Conservation (phyloP, 1,140 invertebrate species). For the Bombus difficillimus region DNA sequence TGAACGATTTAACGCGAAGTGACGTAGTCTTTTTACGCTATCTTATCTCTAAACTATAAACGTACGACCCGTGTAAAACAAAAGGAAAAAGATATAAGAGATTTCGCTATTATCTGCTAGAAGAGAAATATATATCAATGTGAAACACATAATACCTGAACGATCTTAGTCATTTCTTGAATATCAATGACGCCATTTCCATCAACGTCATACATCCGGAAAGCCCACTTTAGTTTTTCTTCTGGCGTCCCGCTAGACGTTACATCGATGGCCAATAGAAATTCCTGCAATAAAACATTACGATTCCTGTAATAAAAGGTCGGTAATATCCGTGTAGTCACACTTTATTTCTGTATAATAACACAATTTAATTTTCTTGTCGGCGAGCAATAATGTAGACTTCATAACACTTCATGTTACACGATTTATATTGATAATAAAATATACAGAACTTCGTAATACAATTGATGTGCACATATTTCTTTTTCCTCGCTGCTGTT, state of each 20-base stretch:
- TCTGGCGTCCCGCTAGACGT: slow-evolving; percentile 98
- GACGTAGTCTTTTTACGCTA: not conserved
- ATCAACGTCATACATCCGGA: slow-evolving; percentile 99
- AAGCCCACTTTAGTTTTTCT: slow-evolving; percentile 99
- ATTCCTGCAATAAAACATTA: slow-evolving; percentile 89
- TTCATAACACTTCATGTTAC: not conserved
- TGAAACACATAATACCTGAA: slow-evolving; percentile 86
- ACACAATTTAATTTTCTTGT: not conserved
- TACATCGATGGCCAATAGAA: slow-evolving; percentile 98
- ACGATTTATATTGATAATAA: not conserved
- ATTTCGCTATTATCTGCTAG: not conserved
- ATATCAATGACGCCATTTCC: slow-evolving; percentile 99
- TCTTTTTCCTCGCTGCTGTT: too few species aligned
- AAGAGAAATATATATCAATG: not conserved
- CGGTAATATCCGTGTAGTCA: not conserved
- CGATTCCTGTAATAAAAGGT: not conserved
- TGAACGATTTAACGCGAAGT: too few species aligned
- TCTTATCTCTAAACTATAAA: not conserved
- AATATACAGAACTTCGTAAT: not conserved
- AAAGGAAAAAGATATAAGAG: not conserved
- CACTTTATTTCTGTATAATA: not conserved
- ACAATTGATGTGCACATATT: not conserved
- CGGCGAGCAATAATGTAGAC: not conserved
- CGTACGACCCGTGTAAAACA: not conserved
- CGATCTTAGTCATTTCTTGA: slow-evolving; percentile 97